Evolutionary conservation across 2,797 vertebrate species (phyloP).

Genomic region (Mus minutoides): DNA sequence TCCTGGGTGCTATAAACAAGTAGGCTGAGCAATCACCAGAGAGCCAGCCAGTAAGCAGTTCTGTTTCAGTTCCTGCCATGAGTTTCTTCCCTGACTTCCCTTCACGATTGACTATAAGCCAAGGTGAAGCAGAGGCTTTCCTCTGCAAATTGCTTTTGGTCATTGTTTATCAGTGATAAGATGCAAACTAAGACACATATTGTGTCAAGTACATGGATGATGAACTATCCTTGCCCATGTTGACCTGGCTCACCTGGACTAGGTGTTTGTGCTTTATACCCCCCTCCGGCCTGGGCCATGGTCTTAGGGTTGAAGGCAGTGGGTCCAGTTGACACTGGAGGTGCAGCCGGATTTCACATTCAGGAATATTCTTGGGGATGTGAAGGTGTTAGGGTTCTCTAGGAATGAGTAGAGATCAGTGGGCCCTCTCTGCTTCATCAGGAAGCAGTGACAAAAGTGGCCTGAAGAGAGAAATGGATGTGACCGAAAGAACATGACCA

Average conservation of each 20-base stretch:
- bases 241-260: neutral
- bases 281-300: rapidly evolving
- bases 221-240: neutral
- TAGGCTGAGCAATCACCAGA: neutral
- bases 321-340: neutral
- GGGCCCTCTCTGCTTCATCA: neutral
- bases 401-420: neutral
- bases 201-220: neutral
- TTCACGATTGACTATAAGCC: neutral
- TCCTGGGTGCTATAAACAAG: neutral
- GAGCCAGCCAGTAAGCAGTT: neutral
- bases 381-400: neutral
- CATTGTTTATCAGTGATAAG: neutral
- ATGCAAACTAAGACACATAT: neutral
- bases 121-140: neutral
- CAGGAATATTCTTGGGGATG: neutral
- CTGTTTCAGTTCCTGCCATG: neutral
- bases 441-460: neutral
- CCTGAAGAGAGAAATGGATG: neutral
- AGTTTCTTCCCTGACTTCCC: neutral
- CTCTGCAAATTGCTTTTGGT: neutral
- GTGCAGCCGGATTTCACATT: neutral
- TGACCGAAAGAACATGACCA: rapidly evolving
- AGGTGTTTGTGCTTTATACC: neutral
- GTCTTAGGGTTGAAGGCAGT: neutral